Conservation (phyloP, 2,113 vertebrate species). For the Rhinoptilus africanus region DNA sequence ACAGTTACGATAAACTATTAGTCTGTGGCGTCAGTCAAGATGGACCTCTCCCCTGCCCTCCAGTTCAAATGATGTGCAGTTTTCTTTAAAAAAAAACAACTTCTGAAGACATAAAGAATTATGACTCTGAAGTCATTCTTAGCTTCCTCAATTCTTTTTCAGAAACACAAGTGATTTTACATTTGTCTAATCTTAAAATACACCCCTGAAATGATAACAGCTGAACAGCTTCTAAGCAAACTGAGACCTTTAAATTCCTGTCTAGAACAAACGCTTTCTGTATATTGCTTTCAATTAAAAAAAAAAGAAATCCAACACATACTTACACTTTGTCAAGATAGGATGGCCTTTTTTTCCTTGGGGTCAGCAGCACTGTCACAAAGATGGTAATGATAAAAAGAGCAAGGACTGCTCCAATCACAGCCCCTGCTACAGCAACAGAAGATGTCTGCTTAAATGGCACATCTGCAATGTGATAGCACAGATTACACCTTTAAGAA, state of each 20-base stretch:
- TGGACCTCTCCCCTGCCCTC: neutral
- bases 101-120: neutral
- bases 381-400: conserved; percentile 92
- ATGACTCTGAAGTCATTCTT: neutral
- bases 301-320: neutral
- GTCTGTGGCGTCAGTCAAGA: neutral
- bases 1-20: neutral
- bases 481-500: conserved; percentile 50
- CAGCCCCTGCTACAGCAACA: conserved; percentile 86
- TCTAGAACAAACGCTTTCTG: neutral
- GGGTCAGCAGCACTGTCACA: conserved; percentile 85
- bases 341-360: conserved; percentile 78
- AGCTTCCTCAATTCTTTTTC: neutral
- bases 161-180: neutral
- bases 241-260: neutral
- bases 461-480: conserved; percentile 75
- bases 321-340: conserved; percentile 82
- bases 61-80: fast-evolving
- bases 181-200: neutral
- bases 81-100: neutral
- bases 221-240: neutral
- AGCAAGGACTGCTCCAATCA: conserved; percentile 91
- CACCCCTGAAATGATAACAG: neutral
- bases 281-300: neutral
- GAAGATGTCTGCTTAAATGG: conserved; percentile 85